phyloP scores from a whole-genome alignment of 2,113 vertebrate genomes.

The Vulpes vulpes region DNA sequence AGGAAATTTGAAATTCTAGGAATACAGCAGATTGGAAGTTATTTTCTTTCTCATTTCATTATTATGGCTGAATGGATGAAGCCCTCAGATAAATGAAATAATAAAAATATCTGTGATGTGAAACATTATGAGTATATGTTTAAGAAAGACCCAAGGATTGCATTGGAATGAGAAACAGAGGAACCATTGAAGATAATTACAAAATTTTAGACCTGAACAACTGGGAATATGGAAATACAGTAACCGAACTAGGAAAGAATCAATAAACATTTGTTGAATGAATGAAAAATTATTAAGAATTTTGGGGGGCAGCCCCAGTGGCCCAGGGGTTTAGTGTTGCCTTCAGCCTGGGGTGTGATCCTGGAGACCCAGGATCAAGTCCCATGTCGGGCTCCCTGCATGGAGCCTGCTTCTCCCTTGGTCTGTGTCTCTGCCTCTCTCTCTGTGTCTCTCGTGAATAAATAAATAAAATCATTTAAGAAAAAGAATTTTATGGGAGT shows the following conservation, averaged over 20 bases:
- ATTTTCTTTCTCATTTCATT: slow-evolving; percentile 23
- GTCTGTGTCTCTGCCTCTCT: no score
- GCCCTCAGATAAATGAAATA: background rate
- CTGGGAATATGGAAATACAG: background rate
- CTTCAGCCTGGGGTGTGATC: no score
- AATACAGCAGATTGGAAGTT: background rate
- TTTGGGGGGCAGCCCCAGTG: no score
- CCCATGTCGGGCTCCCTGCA: no score
- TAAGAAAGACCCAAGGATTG: background rate
- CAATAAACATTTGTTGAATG: background rate
- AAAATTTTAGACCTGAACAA: background rate
- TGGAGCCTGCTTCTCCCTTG: no score
- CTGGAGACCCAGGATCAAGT: no score
- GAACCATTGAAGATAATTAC: background rate
- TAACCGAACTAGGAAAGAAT: slow-evolving; percentile 2
- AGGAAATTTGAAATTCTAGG: background rate
- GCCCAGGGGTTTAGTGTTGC: no score
- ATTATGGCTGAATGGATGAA: background rate
- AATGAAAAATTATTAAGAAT: background rate
- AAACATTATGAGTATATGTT: background rate
- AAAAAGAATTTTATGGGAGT: background rate
- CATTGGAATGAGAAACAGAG: background rate
- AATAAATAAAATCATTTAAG: no score
- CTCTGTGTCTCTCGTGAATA: no score
- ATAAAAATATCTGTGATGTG: background rate